Conservation (phyloP, 2,113 vertebrate genomes). For the Cryptotis parvus region DNA sequence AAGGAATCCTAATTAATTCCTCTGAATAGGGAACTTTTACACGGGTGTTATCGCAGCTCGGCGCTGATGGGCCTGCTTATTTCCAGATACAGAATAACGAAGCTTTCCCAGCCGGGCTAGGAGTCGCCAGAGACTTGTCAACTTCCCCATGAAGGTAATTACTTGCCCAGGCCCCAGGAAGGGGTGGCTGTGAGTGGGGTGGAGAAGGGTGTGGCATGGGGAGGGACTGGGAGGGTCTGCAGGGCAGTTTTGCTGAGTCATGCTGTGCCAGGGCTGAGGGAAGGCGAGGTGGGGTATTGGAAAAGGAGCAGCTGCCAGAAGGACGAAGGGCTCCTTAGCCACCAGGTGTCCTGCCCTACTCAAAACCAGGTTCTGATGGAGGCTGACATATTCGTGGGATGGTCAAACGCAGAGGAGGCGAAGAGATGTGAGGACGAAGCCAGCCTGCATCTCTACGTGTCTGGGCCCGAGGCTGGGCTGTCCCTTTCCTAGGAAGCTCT, state of each 20-base stretch:
- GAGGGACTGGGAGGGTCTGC: not conserved
- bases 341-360: not conserved
- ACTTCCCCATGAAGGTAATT: slow-evolving; percentile 80
- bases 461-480: slow-evolving; percentile 3
- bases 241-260: not conserved
- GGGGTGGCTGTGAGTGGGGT: not conserved
- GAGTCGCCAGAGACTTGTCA: slow-evolving; percentile 76
- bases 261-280: not conserved
- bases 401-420: not conserved
- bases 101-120: slow-evolving; percentile 61
- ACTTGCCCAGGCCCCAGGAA: slow-evolving; percentile 54
- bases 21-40: slow-evolving; percentile 69
- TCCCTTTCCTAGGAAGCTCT: slow-evolving; percentile 19
- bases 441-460: not conserved
- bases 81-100: slow-evolving; percentile 78
- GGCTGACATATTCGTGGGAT: slow-evolving; percentile 40
- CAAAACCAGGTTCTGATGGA: not conserved
- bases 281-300: not conserved
- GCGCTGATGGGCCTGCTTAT: slow-evolving; percentile 65
- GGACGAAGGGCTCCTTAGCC: not conserved
- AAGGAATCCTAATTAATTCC: slow-evolving; percentile 79
- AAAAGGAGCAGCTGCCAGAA: not conserved
- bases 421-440: not conserved
- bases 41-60: slow-evolving; percentile 72
- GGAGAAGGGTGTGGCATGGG: not conserved